Evolutionary conservation across 2,113 vertebrate genomes (phyloP).

Genomic region (Alexandromys fortis): DNA sequence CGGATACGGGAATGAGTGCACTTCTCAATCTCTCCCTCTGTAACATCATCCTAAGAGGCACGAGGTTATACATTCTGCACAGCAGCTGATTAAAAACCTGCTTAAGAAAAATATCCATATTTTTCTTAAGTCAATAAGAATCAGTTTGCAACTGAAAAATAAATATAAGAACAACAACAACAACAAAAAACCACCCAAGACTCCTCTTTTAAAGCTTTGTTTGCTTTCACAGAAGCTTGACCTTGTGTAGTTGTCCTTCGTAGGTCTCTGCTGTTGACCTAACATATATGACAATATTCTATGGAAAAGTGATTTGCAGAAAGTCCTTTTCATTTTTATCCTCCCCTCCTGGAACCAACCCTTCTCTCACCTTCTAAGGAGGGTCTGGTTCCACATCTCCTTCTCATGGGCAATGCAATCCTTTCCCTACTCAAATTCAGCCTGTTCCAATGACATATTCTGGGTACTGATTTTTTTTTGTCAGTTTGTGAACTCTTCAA

Average conservation of each 20-base stretch:
- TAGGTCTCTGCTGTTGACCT: neutral
- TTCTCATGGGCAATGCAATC: neutral
- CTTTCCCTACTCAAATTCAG: neutral
- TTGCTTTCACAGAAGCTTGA: neutral
- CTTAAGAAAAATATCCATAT: neutral
- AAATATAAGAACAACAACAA: neutral
- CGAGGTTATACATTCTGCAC: neutral
- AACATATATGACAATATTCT: neutral
- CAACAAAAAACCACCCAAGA: neutral
- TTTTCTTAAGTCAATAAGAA: neutral
- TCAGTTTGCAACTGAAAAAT: neutral
- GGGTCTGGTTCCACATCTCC: neutral
- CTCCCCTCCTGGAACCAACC: neutral
- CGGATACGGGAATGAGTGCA: neutral
- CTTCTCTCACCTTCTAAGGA: conserved; percentile 19
- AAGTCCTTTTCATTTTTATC: neutral
- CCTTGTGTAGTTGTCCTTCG: neutral
- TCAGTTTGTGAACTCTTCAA: neutral
- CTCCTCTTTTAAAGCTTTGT: neutral
- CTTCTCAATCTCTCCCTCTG: neutral
- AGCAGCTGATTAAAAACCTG: neutral
- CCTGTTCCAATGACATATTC: conserved; percentile 14
- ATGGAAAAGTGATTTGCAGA: neutral
- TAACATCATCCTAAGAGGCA: neutral
- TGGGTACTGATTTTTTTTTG: neutral